Conservation (phyloP, 2,888 invertebrate species). For the Napeogenes sylphis region DNA sequence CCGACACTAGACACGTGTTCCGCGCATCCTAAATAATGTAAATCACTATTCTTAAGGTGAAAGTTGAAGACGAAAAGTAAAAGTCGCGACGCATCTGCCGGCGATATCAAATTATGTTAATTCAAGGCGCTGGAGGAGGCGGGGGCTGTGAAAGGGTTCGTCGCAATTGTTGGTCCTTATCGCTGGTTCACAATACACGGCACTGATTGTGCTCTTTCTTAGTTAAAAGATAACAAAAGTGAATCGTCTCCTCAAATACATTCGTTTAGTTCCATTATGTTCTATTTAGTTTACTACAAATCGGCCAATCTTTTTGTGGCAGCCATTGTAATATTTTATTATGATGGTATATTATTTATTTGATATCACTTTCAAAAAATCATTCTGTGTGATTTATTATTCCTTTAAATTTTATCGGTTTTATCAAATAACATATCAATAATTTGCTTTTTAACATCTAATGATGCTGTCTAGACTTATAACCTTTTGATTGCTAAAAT, state of each 20-base stretch:
- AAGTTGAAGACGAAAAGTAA: slow-evolving; percentile 75
- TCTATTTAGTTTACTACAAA: slow-evolving; percentile 62
- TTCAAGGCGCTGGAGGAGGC: slow-evolving; percentile 44
- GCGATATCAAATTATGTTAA: slow-evolving; percentile 63
- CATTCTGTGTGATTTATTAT: slow-evolving; percentile 60
- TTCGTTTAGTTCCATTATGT: slow-evolving; percentile 54
- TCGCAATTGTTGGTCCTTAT: slow-evolving; percentile 55
- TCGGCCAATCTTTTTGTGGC: slow-evolving; percentile 61
- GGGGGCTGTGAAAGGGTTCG: slow-evolving; percentile 53
- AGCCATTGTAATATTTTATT: slow-evolving; percentile 45
- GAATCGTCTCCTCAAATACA: slow-evolving; percentile 43
- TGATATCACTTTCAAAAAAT: slow-evolving; percentile 53
- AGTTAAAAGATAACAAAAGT: slow-evolving; percentile 58
- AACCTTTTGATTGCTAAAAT: background rate
- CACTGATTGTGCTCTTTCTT: slow-evolving; percentile 49
- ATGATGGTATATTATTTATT: slow-evolving; percentile 57
- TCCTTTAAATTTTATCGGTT: slow-evolving; percentile 32
- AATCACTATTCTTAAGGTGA: slow-evolving; percentile 71
- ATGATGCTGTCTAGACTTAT: too few species aligned
- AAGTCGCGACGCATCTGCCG: slow-evolving; percentile 66
- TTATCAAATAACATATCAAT: slow-evolving; percentile 24
- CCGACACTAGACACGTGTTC: slow-evolving; percentile 46
- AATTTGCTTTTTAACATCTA: slow-evolving; percentile 16
- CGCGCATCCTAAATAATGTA: slow-evolving; percentile 53
- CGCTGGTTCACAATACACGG: slow-evolving; percentile 52